These are phyloP conservation scores for Prunella strophiata DNA, from an alignment of 2,797 vertebrate genomes.

Conservation along the genomic window DNA sequence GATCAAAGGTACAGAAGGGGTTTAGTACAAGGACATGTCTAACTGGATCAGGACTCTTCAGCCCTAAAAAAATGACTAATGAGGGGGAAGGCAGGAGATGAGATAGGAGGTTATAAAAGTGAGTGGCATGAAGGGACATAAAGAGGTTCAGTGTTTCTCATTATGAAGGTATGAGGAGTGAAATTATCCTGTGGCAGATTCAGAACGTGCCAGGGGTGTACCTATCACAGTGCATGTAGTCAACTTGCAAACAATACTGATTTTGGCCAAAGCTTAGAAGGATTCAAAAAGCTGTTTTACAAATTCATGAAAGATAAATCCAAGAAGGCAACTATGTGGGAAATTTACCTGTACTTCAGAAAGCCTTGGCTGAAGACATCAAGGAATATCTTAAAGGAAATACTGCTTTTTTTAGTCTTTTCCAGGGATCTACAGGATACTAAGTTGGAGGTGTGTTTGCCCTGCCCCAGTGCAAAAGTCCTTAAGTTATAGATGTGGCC, in stretches of 20 bases:
- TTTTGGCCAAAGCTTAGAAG: not conserved
- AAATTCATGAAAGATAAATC: not conserved
- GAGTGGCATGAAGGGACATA: not conserved
- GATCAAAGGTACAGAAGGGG: conserved; percentile 12
- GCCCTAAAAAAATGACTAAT: not conserved
- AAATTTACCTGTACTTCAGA: not conserved
- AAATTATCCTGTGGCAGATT: not conserved
- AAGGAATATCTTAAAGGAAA: not conserved
- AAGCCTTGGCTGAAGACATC: not conserved
- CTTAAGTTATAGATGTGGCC: not conserved
- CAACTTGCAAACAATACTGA: fast-evolving
- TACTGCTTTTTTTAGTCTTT: not conserved
- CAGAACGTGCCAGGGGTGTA: not conserved
- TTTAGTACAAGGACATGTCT: conserved; percentile 2
- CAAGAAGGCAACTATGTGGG: not conserved
- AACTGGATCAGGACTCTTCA: conserved; percentile 5
- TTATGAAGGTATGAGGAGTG: not conserved
- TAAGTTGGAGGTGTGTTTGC: not conserved
- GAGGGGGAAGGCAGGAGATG: not conserved
- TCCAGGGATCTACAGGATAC: not conserved
- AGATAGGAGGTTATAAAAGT: not conserved
- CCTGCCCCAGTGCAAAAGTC: not conserved
- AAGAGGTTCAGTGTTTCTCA: conserved; percentile 12
- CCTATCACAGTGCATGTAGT: not conserved
- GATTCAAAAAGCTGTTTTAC: not conserved